Evolutionary conservation across 1,140 invertebrate species (phyloP).

Genomic region (Ceratosolen solmsi): DNA sequence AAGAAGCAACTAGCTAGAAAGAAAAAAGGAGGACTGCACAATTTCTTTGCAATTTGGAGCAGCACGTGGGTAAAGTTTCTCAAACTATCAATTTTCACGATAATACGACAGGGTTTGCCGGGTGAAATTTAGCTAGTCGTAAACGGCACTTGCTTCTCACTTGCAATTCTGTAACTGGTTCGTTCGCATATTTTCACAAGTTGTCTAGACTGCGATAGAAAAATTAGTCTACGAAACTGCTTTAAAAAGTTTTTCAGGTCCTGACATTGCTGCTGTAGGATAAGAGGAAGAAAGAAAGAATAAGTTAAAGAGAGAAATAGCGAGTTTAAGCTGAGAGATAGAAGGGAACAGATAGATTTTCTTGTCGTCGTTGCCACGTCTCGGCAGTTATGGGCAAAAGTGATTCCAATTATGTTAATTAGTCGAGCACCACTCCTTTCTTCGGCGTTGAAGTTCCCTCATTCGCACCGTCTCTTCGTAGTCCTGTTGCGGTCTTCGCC

Average conservation of each 20-base stretch:
- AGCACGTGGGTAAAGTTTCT: conserved; percentile 13
- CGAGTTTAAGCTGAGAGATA: neutral
- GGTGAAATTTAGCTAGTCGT: conserved; percentile 39
- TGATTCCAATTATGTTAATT: conserved; percentile 65
- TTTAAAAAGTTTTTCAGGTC: conserved; percentile 57
- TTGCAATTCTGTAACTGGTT: conserved; percentile 38
- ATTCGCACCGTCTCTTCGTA: conserved; percentile 39
- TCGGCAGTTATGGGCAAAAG: conserved; percentile 60
- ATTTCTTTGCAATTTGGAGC: conserved; percentile 20
- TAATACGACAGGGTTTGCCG: conserved; percentile 13
- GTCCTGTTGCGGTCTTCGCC: conserved; percentile 56
- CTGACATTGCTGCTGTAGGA: conserved; percentile 8
- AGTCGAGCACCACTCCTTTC: conserved; percentile 55
- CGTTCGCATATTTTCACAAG: conserved; percentile 7
- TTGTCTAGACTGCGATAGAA: conserved; percentile 26
- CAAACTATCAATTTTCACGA: conserved; percentile 44
- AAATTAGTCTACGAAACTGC: conserved; percentile 53
- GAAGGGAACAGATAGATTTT: conserved; percentile 17
- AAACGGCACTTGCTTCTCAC: conserved; percentile 39
- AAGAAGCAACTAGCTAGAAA: neutral
- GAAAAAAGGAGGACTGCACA: neutral
- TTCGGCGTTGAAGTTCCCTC: conserved; percentile 53
- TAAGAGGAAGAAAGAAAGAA: conserved; percentile 11
- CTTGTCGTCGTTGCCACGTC: conserved; percentile 51
- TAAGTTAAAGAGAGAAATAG: neutral